Evolutionary conservation across 2,797 vertebrate species (phyloP), one percentile per base, ranked within the genome.

Genomic region (Xenopus petersii): DNA sequence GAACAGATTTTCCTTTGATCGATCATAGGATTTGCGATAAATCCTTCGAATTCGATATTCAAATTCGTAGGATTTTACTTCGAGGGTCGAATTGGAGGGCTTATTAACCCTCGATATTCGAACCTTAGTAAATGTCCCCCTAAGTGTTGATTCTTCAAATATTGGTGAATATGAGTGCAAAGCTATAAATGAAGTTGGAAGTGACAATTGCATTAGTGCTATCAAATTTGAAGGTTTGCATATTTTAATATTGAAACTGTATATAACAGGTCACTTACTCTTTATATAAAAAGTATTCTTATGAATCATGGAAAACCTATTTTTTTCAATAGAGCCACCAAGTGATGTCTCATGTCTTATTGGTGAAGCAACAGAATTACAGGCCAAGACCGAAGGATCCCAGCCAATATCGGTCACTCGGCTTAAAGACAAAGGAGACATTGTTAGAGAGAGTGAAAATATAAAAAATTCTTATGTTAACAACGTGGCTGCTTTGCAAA

Each of bases 81-180:
- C 1, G 21, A 21, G 21, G 21, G 21, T 21, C 21, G 21, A 21
- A 1, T 21, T 21, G 21, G 21, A 21, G 21, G 21, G 21, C 21
- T 21, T 21, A 21, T 21, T 21, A 21, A 21, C 21, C 21, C 21
- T 21, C 21, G 21, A 21, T 21, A 21, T 21, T 21, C 21, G 21
- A 21, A 1, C 21, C 21, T 21, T 21, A 21, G 21, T 21, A 21
- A 21, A 21, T 21, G 21, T 21, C 21, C 21, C 21, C 21, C 91
- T 93, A 76, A 89, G 85, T 64, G 94, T 99, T 85, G 96, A 98
- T 83, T 89, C 93, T 82, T 82, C 93, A 17, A 97, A 98, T 81
- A 86, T 93, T 75, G 97, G 95, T 75, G 98, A 99, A 82, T 99
- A 99, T 86, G 94, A 98, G 62, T 99, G 97, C 85, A 91, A 93